phyloP scores from a whole-genome alignment of 2,888 invertebrate species.

The Tenodera sinensis region DNA sequence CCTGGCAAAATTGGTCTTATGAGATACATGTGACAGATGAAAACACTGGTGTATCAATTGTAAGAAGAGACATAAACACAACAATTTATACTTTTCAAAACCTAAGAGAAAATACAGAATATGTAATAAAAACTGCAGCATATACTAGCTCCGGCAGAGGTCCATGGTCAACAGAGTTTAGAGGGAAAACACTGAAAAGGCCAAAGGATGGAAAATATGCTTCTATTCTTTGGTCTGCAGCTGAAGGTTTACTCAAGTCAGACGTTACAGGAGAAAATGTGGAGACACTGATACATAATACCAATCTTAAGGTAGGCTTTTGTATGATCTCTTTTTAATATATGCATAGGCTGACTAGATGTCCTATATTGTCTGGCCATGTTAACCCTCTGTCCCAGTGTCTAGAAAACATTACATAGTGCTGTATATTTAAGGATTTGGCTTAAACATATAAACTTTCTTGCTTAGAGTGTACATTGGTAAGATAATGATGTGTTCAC shows the following conservation, averaged over 20 bases:
- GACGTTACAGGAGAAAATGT: conserved; percentile 76
- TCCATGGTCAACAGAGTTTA: conserved; percentile 70
- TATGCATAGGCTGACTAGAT: too few species aligned
- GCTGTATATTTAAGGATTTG: too few species aligned
- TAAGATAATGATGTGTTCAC: too few species aligned
- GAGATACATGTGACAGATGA: conserved; percentile 65
- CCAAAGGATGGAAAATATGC: conserved; percentile 56
- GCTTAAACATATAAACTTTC: too few species aligned
- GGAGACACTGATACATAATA: conserved; percentile 61
- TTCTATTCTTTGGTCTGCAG: conserved; percentile 70
- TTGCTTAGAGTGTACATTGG: too few species aligned
- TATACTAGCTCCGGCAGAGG: conserved; percentile 71
- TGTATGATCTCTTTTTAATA: neutral
- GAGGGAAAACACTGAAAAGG: conserved; percentile 32
- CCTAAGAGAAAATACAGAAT: conserved; percentile 70
- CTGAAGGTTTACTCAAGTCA: conserved; percentile 73
- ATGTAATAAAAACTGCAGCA: conserved; percentile 75
- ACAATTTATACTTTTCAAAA: conserved; percentile 63
- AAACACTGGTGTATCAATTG: conserved; percentile 44
- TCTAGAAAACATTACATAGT: too few species aligned
- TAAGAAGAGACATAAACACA: conserved; percentile 52
- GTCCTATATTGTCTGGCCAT: too few species aligned
- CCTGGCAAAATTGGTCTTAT: conserved; percentile 75
- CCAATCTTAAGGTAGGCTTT: conserved; percentile 49
- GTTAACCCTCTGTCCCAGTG: too few species aligned